Evolutionary conservation across 2,888 invertebrate species (phyloP), one percentile per base, ranked within the genome.

Genomic region (Acleris emargana): DNA sequence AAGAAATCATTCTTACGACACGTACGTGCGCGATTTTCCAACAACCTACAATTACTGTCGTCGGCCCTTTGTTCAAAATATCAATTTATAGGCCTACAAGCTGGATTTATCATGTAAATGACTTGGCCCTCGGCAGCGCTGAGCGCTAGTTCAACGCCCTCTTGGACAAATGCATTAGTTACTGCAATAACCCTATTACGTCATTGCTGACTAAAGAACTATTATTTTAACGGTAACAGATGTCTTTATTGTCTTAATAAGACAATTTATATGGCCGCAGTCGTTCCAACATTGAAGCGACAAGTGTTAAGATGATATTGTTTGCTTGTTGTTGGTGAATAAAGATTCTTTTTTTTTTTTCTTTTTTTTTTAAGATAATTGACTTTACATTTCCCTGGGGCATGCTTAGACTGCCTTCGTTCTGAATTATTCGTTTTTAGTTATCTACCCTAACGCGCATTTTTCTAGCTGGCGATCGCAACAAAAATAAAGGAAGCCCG

Each of bases 41-140:
- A 73, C 76, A 79, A 79, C 76, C 72, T 74, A 73, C 80, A 86
- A 88, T 89, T 84, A 86, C 80, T 79, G 79, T 80, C 80, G 76
- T 73, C 76, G 78, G 74, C 72, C 78, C 83, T 87, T 86, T 86
- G 81, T 82, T 76, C 73, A 71, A 82, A 78, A 80, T 80, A 82
- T 79, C 76, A 84, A 82, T 83, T 84, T 82, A 81, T 79, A 73
- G 73, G 69, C 71, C 74, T 71, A 69, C 70, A 70, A 69, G 58
- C 63, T 69, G 68, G 60, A 71, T 69, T 68, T 71, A 69, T 71
- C 67, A 63, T 67, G 67, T 68, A 71, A 71, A 69, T 71, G 63
- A 64, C 42, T 60, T 60, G 45, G 64, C 64, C 64, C 64, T 60
- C 54, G 50, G 57, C 57, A 47, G 50, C 50, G 64, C 64, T 47